Evolutionary conservation across 2,797 vertebrate species (phyloP), one percentile per base, ranked within the genome.

Genomic region (Sebastiscus tertius): DNA sequence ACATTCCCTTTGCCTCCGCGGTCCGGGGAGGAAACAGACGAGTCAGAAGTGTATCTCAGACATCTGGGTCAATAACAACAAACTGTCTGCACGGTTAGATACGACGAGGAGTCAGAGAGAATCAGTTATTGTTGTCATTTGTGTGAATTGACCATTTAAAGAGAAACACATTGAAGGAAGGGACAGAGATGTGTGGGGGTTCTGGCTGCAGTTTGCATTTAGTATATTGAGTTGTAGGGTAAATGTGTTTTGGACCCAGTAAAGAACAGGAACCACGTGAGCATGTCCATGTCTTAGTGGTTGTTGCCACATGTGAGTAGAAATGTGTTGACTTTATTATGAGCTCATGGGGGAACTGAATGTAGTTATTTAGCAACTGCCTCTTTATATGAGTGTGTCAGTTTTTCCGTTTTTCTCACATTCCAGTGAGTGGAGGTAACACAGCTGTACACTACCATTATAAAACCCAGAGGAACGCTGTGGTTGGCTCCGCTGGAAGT

Each of bases 391-490:
- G 66, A 26, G 22, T 78, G 75, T 84, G 86, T 92, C 89, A 91
- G 81, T 89, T 94, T 94, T 94, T 93, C 93, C 87, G 14, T 84
- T 87, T 90, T 90, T 89, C 83, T 88, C 85, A 86, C 91, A 93
- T 92, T 94, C 93, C 93, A 84, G 60, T 1, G 70, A 66, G 82
- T 71, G 86, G 79, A 90, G 87, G 88, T 93, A 94, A 92, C 91
- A 72, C 84, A 69, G 88, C 81, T 39, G 65, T 59, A 86, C 88
- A 20, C 90, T 91, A 34, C 74, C 82, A 93, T 92, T 94, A 92
- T 77, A 87, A 87, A 92, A 92, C 79, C 89, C 81, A 82, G 84
- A 85, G 81, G 87, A 92, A 91, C 82, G 85, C 81, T 92, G 93
- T 31, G 93, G 93, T 92, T 31, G 65, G 71, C 84, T 36, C 72